Percentiles rank a stretch among this genome's conserved stretches.
Evolutionary conservation across 2,888 invertebrate genomes (phyloP).

Genomic region (Eupithecia insigniata): DNA sequence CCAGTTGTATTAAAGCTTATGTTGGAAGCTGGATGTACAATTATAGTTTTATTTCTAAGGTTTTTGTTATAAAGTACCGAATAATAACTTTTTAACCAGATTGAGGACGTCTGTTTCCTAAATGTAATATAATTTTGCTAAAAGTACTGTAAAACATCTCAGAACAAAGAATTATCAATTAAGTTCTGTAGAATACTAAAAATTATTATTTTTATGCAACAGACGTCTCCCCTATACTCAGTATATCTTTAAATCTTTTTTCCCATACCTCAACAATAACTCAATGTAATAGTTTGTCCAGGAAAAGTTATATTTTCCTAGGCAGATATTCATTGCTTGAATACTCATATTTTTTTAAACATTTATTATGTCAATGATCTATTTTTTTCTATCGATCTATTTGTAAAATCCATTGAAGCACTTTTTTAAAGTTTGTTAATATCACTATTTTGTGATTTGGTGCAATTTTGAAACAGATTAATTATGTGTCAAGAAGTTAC

Average conservation of each 20-base stretch:
- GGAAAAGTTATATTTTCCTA: neutral
- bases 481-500: neutral
- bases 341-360: constrained; percentile 45
- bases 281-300: neutral
- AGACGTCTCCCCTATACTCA: neutral
- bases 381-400: neutral
- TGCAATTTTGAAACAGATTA: constrained; percentile 9
- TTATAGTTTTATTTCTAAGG: constrained; percentile 57
- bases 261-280: neutral
- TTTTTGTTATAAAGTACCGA: constrained; percentile 47
- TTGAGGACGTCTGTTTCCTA: constrained; percentile 12
- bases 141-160: neutral
- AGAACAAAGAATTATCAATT: neutral
- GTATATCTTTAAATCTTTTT: neutral
- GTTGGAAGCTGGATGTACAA: constrained; percentile 69
- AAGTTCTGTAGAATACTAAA: neutral
- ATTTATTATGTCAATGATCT: constrained; percentile 11
- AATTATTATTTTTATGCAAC: neutral
- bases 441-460: neutral
- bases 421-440: neutral
- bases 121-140: neutral
- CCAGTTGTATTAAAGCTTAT: constrained; percentile 80
- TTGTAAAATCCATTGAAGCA: neutral
- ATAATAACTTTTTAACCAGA: constrained; percentile 28
- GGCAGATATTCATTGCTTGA: constrained; percentile 32